phyloP scores from a whole-genome alignment of 2,113 vertebrate genomes.

The Rissa tridactyla region DNA sequence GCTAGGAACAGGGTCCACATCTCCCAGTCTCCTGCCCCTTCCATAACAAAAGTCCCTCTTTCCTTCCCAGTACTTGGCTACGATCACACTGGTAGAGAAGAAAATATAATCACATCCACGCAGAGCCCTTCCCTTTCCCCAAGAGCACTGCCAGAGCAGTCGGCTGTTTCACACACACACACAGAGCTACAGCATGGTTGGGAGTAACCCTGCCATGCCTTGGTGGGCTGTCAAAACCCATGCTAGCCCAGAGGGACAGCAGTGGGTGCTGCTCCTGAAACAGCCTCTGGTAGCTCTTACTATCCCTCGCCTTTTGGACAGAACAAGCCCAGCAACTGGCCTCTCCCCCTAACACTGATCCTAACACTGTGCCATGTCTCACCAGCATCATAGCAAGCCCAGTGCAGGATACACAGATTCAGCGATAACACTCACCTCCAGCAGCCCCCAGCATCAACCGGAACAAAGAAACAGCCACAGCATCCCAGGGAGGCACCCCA shows the following conservation, averaged over 20 bases:
- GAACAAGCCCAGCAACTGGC: background rate
- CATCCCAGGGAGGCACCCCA: background rate
- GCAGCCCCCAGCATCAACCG: background rate
- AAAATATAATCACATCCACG: fast-evolving
- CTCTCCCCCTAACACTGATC: background rate
- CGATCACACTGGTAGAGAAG: fast-evolving
- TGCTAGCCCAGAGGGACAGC: background rate
- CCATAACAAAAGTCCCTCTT: background rate
- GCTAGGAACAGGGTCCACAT: background rate
- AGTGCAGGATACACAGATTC: background rate
- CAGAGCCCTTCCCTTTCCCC: background rate
- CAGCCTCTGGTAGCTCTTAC: background rate
- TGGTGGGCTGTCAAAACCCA: background rate
- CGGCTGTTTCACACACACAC: fast-evolving
- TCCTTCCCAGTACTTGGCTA: background rate
- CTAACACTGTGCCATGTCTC: background rate
- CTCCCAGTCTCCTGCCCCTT: background rate
- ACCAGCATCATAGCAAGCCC: background rate
- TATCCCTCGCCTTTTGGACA: background rate
- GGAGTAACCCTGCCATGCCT: background rate
- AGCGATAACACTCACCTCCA: background rate
- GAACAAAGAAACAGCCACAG: background rate
- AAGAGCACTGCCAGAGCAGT: background rate
- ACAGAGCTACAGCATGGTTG: background rate
- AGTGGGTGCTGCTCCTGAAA: background rate